Percentiles rank a stretch among this genome's conserved stretches.
Conservation (phyloP, 2,797 vertebrate species). For the Intellagama lesueurii region DNA sequence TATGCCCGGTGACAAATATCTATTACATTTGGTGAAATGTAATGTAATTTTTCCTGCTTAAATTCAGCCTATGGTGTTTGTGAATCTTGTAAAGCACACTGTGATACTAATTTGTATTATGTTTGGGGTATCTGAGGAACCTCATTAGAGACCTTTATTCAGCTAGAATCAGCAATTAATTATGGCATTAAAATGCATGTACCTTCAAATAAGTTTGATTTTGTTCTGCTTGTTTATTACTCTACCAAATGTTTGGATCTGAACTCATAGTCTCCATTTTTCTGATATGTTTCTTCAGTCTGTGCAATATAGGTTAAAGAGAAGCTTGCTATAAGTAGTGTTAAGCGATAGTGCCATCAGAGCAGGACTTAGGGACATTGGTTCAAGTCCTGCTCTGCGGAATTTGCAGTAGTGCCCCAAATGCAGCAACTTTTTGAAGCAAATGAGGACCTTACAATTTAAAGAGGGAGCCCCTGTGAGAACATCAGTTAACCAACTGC, state of each 20-base stretch:
- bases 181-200: conserved; percentile 66
- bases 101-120: conserved; percentile 39
- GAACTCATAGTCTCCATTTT: conserved; percentile 20
- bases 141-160: conserved; percentile 68
- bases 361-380: not conserved
- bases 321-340: conserved; percentile 7
- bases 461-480: not conserved
- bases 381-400: not conserved
- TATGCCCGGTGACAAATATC: conserved; percentile 46
- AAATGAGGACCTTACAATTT: not conserved
- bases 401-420: not conserved
- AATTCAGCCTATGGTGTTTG: conserved; percentile 48
- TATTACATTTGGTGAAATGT: conserved; percentile 51
- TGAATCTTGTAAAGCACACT: conserved; percentile 49
- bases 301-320: not conserved
- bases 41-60: conserved; percentile 58
- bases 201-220: conserved; percentile 65
- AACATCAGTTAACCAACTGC: not conserved
- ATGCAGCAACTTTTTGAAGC: not conserved
- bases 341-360: not conserved
- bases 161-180: conserved; percentile 69
- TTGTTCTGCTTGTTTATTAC: conserved; percentile 49
- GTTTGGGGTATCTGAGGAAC: conserved; percentile 53
- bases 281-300: conserved; percentile 23
- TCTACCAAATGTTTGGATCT: conserved; percentile 32